phyloP scores from a whole-genome alignment of 1,140 invertebrate species.

The Lutraria rhynchaena region DNA sequence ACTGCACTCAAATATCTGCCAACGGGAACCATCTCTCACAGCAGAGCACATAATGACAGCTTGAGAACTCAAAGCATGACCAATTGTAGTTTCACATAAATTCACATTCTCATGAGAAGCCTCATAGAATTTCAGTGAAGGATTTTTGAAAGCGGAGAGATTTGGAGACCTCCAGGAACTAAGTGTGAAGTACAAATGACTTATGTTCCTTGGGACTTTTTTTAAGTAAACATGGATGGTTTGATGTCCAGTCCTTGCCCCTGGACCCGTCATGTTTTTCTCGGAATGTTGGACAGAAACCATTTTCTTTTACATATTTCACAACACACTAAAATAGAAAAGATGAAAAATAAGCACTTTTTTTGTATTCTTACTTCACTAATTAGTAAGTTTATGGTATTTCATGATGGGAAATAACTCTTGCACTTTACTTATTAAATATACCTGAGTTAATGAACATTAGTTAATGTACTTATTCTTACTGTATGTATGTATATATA shows the following conservation, averaged over 20 bases:
- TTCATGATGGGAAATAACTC: too few species aligned
- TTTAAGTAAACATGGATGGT: slow-evolving; percentile 30
- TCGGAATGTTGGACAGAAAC: slow-evolving; percentile 16
- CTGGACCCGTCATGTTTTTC: slow-evolving; percentile 14
- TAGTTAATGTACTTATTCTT: too few species aligned
- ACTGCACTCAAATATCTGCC: slow-evolving; percentile 33
- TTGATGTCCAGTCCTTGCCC: slow-evolving; percentile 28
- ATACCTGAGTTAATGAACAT: too few species aligned
- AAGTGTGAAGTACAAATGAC: slow-evolving; percentile 36
- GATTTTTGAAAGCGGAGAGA: slow-evolving; percentile 31
- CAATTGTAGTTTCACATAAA: slow-evolving; percentile 37
- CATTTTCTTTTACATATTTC: slow-evolving; percentile 8
- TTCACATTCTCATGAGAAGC: not conserved
- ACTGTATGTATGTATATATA: too few species aligned
- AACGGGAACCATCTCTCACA: slow-evolving; percentile 10
- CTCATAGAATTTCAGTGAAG: slow-evolving; percentile 27
- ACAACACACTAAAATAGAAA: slow-evolving; percentile 11
- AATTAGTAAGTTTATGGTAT: too few species aligned
- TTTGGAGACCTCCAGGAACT: slow-evolving; percentile 48
- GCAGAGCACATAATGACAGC: slow-evolving; percentile 44
- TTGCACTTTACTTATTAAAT: too few species aligned
- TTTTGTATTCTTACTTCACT: not conserved
- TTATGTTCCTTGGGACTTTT: slow-evolving; percentile 12
- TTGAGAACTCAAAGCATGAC: slow-evolving; percentile 21
- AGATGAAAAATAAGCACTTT: not conserved